Conservation (phyloP, 1,140 invertebrate species). For the Zelostemma sp. region DNA sequence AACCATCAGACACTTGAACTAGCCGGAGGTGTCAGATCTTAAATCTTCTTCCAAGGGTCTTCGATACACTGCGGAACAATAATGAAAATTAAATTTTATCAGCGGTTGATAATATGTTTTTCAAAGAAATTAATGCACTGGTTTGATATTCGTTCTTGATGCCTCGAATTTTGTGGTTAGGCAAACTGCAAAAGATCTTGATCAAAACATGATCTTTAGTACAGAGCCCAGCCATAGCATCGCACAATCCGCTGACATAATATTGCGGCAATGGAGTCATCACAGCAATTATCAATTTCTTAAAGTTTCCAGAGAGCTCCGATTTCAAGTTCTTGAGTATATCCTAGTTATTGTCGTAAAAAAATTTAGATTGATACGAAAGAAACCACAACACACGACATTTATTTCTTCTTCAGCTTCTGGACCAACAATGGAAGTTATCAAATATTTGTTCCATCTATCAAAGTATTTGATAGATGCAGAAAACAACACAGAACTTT, state of each 20-base stretch:
- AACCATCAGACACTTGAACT: constrained; percentile 85
- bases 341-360: constrained; percentile 75
- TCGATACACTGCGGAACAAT: constrained; percentile 75
- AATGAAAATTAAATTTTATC: no score
- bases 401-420: no score
- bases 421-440: no score
- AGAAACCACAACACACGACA: no score
- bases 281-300: constrained; percentile 87
- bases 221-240: constrained; percentile 86
- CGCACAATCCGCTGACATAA: constrained; percentile 88
- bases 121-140: constrained; percentile 77
- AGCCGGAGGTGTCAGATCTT: constrained; percentile 84
- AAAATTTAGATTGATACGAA: not conserved
- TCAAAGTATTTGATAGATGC: no score
- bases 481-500: no score
- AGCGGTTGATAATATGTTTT: no score
- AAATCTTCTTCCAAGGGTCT: constrained; percentile 84
- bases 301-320: constrained; percentile 91
- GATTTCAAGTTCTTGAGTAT: constrained; percentile 90
- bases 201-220: constrained; percentile 90
- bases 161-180: constrained; percentile 86
- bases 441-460: no score
- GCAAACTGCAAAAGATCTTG: constrained; percentile 90
- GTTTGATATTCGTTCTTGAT: constrained; percentile 85
- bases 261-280: constrained; percentile 90